phyloP scores from a whole-genome alignment of 2,797 vertebrate genomes.

The Myiotriccus ornatus region DNA sequence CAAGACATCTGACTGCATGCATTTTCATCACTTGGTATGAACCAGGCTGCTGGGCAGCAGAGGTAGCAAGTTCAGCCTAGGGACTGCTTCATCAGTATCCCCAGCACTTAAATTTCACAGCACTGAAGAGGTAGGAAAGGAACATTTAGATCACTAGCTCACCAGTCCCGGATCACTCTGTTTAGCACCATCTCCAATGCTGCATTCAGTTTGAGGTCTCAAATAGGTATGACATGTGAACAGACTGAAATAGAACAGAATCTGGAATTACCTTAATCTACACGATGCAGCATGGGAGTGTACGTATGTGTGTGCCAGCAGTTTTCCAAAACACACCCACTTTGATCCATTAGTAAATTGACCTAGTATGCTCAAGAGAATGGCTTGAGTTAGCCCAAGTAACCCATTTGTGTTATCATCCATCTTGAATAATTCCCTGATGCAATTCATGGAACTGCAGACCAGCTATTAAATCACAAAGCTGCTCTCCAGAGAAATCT shows the following conservation, averaged over 20 bases:
- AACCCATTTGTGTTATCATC: neutral
- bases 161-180: neutral
- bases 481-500: neutral
- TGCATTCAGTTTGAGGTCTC: neutral
- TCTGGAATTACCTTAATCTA: neutral
- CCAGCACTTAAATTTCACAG: neutral
- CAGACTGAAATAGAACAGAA: neutral
- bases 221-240: neutral
- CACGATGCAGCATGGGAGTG: fast-evolving
- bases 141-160: neutral
- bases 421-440: neutral
- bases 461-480: slow-evolving; percentile 14
- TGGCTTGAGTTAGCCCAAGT: neutral
- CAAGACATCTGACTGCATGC: neutral
- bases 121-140: neutral
- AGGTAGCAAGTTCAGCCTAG: neutral
- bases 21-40: neutral
- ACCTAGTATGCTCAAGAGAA: neutral
- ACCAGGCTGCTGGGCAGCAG: neutral
- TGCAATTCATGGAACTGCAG: neutral
- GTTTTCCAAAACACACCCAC: neutral
- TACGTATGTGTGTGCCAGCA: neutral
- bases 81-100: neutral
- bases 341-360: neutral
- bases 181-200: neutral